phyloP scores from a whole-genome alignment of 2,888 invertebrate genomes.

The Sphecodes monilicornis region DNA sequence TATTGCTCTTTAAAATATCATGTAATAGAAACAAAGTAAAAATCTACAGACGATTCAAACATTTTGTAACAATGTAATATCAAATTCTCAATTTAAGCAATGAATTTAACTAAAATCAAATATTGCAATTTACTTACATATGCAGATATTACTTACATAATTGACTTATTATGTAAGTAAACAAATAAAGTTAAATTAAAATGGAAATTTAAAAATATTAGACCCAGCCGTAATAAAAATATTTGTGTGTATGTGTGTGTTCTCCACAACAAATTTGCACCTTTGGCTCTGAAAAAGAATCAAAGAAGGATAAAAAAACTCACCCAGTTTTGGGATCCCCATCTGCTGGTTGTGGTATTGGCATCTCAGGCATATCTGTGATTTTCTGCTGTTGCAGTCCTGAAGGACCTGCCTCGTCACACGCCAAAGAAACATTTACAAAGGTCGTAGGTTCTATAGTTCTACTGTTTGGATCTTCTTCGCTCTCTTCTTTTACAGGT shows the following conservation, averaged over 20 bases:
- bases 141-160: no score
- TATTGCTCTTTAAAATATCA: neutral
- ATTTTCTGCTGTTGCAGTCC: slow-evolving; percentile 83
- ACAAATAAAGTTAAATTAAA: neutral
- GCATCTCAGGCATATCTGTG: slow-evolving; percentile 80
- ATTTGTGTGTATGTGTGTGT: slow-evolving; percentile 70
- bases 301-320: slow-evolving; percentile 75
- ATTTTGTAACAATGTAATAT: neutral
- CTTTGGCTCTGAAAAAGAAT: slow-evolving; percentile 78
- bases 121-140: no score
- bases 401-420: slow-evolving; percentile 84
- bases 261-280: slow-evolving; percentile 80
- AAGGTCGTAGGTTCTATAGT: slow-evolving; percentile 81
- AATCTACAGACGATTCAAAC: neutral
- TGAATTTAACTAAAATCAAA: neutral
- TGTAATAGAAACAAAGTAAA: slow-evolving; percentile 4
- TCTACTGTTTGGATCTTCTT: slow-evolving; percentile 79
- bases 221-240: neutral
- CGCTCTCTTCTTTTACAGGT: slow-evolving; percentile 82
- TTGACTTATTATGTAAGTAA: neutral
- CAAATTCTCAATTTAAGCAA: neutral
- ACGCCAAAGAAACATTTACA: slow-evolving; percentile 82
- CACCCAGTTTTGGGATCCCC: slow-evolving; percentile 83
- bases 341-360: slow-evolving; percentile 77
- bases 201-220: neutral